A percentile compares a stretch with the other conserved stretches of the same genome.
These are phyloP conservation scores for Megalonaias nervosa DNA, from an alignment of 1,140 invertebrate genomes.

Conservation along the genomic window DNA sequence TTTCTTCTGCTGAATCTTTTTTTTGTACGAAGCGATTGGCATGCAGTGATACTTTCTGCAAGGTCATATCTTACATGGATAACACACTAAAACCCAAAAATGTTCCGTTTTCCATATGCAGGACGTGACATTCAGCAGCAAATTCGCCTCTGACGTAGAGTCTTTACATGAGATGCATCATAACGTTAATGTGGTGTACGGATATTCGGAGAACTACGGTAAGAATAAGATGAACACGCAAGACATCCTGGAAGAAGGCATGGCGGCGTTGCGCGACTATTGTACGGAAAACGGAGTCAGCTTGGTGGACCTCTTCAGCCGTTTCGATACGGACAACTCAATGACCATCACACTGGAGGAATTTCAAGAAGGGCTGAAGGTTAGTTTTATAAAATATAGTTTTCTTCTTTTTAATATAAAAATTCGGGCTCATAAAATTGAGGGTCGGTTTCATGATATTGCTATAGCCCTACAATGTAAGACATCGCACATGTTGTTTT, in stretches of 20 bases:
- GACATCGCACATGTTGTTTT: too few relatives aligned
- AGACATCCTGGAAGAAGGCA: slow-evolving; percentile 57
- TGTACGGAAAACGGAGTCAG: slow-evolving; percentile 54
- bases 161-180: slow-evolving; percentile 48
- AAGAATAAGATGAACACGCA: slow-evolving; percentile 50
- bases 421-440: too few relatives aligned
- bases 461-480: too few relatives aligned
- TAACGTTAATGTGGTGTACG: slow-evolving; percentile 47
- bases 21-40: not conserved
- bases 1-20: not conserved
- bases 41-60: not conserved
- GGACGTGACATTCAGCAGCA: slow-evolving; percentile 54
- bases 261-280: slow-evolving; percentile 57
- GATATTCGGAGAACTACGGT: slow-evolving; percentile 61
- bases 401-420: too few relatives aligned
- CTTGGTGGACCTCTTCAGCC: slow-evolving; percentile 59
- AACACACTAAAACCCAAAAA: not conserved
- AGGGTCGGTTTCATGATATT: too few relatives aligned
- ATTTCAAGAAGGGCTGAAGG: slow-evolving; percentile 64
- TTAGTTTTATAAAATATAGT: slow-evolving; percentile 11
- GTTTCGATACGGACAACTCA: slow-evolving; percentile 63
- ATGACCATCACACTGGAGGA: slow-evolving; percentile 63
- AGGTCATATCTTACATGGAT: not conserved
- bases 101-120: slow-evolving; percentile 8
- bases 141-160: slow-evolving; percentile 38